phyloP scores from a whole-genome alignment of 2,888 invertebrate species.

The Lepidocyrtinus sp. region DNA sequence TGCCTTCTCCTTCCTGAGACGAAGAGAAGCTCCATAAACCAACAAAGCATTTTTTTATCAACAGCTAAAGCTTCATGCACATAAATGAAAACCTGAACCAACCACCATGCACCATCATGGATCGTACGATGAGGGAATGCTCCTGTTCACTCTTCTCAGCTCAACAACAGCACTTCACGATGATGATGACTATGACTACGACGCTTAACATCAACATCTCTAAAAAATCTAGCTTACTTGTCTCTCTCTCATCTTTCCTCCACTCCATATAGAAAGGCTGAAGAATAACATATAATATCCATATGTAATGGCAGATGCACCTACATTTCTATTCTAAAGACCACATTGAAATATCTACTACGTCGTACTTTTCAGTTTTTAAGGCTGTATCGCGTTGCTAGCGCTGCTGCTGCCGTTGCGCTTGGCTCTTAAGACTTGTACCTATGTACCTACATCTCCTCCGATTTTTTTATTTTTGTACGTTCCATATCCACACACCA shows the following conservation, averaged over 20 bases:
- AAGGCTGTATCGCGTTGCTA: conserved; percentile 23
- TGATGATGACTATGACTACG: not conserved
- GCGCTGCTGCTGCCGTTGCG: not conserved
- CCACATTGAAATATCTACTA: conserved; percentile 5
- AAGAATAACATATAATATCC: not conserved
- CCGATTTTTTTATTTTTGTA: not conserved
- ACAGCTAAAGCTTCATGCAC: not conserved
- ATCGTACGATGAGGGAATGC: not conserved
- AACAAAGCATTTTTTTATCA: not conserved
- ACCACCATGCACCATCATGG: not conserved
- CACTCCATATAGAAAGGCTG: too few species aligned
- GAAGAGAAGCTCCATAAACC: not conserved
- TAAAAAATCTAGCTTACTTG: not conserved
- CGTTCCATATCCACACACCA: not conserved
- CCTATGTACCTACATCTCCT: too few species aligned
- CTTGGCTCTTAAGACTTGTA: not conserved
- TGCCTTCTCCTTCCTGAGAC: conserved; percentile 33
- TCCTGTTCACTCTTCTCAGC: not conserved
- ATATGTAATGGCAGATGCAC: not conserved
- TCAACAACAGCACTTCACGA: not conserved
- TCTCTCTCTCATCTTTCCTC: not conserved
- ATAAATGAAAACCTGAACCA: not conserved
- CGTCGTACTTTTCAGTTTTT: conserved; percentile 32
- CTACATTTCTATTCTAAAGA: not conserved
- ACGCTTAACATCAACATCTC: not conserved